These are phyloP conservation scores for Notolepis coatsorum DNA, from an alignment of 2,797 vertebrate genomes.

Conservation along the genomic window DNA sequence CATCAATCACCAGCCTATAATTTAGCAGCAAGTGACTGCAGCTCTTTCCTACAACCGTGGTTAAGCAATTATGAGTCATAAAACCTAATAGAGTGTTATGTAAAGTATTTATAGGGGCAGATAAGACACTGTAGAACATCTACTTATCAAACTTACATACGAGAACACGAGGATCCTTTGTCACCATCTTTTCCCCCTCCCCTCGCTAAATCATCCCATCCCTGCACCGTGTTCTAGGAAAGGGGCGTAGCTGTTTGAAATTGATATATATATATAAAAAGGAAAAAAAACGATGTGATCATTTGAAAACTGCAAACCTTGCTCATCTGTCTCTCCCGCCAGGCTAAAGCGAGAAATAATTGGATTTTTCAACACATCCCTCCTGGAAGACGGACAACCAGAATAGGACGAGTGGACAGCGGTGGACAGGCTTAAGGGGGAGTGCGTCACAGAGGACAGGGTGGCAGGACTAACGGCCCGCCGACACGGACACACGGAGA, in stretches of 20 bases:
- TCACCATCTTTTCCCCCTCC: conserved; percentile 1
- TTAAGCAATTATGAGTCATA: conserved; percentile 7
- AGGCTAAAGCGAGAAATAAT: neutral
- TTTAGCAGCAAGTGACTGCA: neutral
- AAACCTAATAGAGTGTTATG: conserved; percentile 13
- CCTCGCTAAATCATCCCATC: conserved; percentile 1
- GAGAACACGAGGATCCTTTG: no score
- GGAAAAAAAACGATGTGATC: no score
- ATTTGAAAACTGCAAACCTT: neutral
- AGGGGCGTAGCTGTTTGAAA: no score
- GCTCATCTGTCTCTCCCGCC: neutral
- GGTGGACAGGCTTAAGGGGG: conserved; percentile 34
- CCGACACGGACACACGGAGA: conserved; percentile 12
- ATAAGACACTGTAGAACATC: neutral
- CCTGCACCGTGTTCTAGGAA: conserved; percentile 11
- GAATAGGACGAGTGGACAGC: conserved; percentile 44
- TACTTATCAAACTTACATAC: conserved; percentile 22
- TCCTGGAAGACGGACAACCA: conserved; percentile 27
- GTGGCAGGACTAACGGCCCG: conserved; percentile 24
- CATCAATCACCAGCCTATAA: neutral
- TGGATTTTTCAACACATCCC: conserved; percentile 20
- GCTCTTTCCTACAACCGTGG: neutral
- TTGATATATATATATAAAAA: no score
- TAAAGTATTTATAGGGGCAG: neutral
- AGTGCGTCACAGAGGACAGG: conserved; percentile 16